Evolutionary conservation across 1,140 invertebrate genomes (phyloP).

Genomic region (Calosoma granatense): DNA sequence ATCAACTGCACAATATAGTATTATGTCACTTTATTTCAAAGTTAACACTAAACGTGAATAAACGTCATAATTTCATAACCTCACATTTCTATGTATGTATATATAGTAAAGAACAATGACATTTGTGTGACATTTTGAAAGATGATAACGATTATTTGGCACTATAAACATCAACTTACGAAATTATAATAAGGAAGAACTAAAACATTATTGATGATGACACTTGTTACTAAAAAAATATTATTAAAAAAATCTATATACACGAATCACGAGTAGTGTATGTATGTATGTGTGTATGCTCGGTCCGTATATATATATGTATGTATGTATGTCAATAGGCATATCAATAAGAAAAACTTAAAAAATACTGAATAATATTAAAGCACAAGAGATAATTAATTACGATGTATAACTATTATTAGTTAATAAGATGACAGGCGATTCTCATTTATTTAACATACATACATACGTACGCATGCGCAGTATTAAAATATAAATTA

Average conservation of each 20-base stretch:
- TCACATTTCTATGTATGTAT: too few species aligned
- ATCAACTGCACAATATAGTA: too few species aligned
- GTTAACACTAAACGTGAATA: too few species aligned
- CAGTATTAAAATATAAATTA: neutral
- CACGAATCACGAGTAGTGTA: too few species aligned
- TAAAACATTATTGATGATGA: neutral
- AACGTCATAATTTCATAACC: too few species aligned
- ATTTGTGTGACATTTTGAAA: neutral
- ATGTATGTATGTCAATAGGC: neutral
- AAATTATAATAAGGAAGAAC: neutral
- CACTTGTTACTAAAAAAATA: neutral
- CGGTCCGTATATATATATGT: too few species aligned
- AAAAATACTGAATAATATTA: constrained; percentile 3
- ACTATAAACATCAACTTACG: neutral
- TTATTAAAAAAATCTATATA: too few species aligned
- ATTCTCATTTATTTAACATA: neutral
- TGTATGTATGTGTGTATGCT: too few species aligned
- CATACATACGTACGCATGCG: too few species aligned
- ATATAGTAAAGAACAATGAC: too few species aligned
- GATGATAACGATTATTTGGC: neutral
- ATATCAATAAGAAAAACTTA: neutral
- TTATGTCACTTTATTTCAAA: too few species aligned
- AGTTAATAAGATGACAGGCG: too few species aligned
- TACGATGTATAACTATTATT: neutral
- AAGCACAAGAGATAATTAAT: neutral